These are phyloP conservation scores for Chelonus formosanus DNA, from an alignment of 2,888 invertebrate genomes.

Conservation along the genomic window DNA sequence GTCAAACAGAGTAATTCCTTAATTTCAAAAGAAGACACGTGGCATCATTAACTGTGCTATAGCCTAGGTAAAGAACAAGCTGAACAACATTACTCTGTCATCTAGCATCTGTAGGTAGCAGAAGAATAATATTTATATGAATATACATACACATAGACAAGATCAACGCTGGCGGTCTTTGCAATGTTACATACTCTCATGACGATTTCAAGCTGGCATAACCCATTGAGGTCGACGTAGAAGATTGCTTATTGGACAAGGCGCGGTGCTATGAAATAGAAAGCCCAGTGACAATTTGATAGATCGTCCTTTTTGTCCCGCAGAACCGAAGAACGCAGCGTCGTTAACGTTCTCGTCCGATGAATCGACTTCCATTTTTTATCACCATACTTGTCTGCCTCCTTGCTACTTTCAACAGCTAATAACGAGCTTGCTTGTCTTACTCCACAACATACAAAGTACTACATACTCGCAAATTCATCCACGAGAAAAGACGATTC, in stretches of 20 bases:
- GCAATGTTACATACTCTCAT: constrained; percentile 28
- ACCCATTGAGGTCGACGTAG: constrained; percentile 33
- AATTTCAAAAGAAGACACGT: constrained; percentile 5
- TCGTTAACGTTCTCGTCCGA: constrained; percentile 38
- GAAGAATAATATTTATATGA: constrained; percentile 14
- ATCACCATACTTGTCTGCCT: constrained; percentile 21
- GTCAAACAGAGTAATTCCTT: constrained; percentile 25
- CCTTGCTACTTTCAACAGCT: constrained; percentile 34
- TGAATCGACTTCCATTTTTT: constrained; percentile 39
- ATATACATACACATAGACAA: constrained; percentile 7
- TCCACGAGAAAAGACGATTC: background rate
- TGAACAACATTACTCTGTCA: constrained; percentile 25
- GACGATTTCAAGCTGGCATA: constrained; percentile 20
- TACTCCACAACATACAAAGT: constrained; percentile 31
- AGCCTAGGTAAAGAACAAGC: background rate
- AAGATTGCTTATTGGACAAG: constrained; percentile 51
- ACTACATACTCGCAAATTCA: constrained; percentile 21
- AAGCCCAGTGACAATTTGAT: constrained; percentile 61
- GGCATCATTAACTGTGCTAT: constrained; percentile 22
- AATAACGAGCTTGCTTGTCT: constrained; percentile 45
- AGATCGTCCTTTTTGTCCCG: constrained; percentile 51
- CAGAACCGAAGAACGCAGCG: constrained; percentile 21
- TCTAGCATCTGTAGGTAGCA: constrained; percentile 34
- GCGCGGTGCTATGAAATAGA: constrained; percentile 49
- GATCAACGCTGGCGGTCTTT: constrained; percentile 29